Evolutionary conservation across 2,797 vertebrate species (phyloP).

Genomic region (Limosa lapponica): DNA sequence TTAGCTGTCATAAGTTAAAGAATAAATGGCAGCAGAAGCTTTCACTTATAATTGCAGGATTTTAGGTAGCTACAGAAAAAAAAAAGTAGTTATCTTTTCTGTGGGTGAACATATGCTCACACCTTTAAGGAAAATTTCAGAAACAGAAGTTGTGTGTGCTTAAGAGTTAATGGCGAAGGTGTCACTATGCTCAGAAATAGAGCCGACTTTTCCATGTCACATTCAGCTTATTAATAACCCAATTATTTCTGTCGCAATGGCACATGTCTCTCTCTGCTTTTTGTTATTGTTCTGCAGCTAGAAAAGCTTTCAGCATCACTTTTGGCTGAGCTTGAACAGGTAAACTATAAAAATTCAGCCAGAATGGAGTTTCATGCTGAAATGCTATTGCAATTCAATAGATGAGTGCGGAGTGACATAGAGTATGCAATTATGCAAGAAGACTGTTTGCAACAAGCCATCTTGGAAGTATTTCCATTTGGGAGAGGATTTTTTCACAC

Average conservation of each 20-base stretch:
- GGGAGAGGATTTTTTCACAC: slow-evolving; percentile 29
- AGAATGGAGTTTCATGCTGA: not conserved
- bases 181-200: slow-evolving; percentile 24
- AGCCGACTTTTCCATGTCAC: not conserved
- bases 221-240: slow-evolving; percentile 52
- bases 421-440: slow-evolving; percentile 55
- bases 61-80: not conserved
- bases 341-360: slow-evolving; percentile 27
- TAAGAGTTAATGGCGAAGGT: slow-evolving; percentile 33
- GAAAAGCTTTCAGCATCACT: slow-evolving; percentile 3
- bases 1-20: slow-evolving; percentile 56
- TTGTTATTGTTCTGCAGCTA: slow-evolving; percentile 40
- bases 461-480: slow-evolving; percentile 59
- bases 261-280: slow-evolving; percentile 30
- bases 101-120: not conserved
- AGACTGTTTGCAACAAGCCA: slow-evolving; percentile 50
- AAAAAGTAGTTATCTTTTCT: not conserved
- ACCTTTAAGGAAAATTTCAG: not conserved
- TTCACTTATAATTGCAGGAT: slow-evolving; percentile 33
- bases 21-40: slow-evolving; percentile 53
- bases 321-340: slow-evolving; percentile 26
- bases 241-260: slow-evolving; percentile 40
- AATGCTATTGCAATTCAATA: slow-evolving; percentile 30
- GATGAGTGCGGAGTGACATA: slow-evolving; percentile 34
- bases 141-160: not conserved